Evolutionary conservation across 2,113 vertebrate species (phyloP).

Genomic region (Xenopus laevis): DNA sequence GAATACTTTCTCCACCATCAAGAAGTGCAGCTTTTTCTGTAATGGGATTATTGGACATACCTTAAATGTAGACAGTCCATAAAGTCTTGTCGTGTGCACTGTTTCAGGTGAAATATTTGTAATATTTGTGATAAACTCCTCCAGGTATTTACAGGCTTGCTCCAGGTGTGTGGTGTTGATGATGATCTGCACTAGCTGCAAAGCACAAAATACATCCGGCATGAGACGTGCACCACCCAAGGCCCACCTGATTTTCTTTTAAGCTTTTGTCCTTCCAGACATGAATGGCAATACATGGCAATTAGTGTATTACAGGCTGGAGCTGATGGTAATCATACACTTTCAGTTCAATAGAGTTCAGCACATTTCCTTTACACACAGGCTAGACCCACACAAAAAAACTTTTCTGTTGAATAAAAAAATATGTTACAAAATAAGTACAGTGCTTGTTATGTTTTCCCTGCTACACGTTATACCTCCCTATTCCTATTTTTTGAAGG

Average conservation of each 20-base stretch:
- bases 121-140: conserved; percentile 98
- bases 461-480: too few relatives aligned
- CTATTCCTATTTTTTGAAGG: too few relatives aligned
- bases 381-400: too few relatives aligned
- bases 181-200: conserved; percentile 95
- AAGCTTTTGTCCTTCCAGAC: conserved; percentile 44
- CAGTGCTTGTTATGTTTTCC: too few relatives aligned
- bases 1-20: too few relatives aligned
- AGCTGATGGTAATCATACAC: conserved; percentile 39
- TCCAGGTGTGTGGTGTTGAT: conserved; percentile 98
- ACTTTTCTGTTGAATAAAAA: too few relatives aligned
- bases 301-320: conserved; percentile 47
- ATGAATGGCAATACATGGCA: conserved; percentile 21
- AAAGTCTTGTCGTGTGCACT: conserved; percentile 92
- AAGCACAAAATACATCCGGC: conserved; percentile 52
- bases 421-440: too few relatives aligned
- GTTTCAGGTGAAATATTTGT: conserved; percentile 95
- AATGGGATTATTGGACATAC: conserved; percentile 58
- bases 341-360: not conserved
- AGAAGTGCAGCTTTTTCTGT: too few relatives aligned
- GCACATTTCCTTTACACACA: not conserved
- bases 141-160: conserved; percentile 95
- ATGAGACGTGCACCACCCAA: conserved; percentile 30
- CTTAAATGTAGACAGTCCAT: conserved; percentile 96
- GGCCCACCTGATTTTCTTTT: conserved; percentile 39